These are phyloP conservation scores for Antennarius maculatus DNA, from an alignment of 2,797 vertebrate genomes.

Conservation along the genomic window DNA sequence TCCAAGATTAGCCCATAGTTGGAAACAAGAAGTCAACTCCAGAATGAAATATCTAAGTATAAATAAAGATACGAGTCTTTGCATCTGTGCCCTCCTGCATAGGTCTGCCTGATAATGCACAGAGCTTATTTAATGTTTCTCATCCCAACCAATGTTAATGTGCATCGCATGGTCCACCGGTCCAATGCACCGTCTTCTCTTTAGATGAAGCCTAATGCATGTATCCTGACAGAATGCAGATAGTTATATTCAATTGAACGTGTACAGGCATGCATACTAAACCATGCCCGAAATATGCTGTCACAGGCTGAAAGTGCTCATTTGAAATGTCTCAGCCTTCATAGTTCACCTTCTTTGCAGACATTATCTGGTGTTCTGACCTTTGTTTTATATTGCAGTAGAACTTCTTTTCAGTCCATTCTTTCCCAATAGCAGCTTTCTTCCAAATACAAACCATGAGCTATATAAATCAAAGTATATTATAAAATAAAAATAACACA, in stretches of 20 bases:
- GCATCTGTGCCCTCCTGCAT: constrained; percentile 9
- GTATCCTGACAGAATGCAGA: constrained; percentile 36
- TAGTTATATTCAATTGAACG: constrained; percentile 13
- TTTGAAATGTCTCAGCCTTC: constrained; percentile 6
- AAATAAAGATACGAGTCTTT: constrained; percentile 7
- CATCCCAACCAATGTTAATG: constrained; percentile 33
- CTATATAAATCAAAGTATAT: background rate
- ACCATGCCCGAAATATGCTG: background rate
- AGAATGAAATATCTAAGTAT: constrained; percentile 14
- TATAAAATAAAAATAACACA: too few relatives aligned
- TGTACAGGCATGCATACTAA: constrained; percentile 32
- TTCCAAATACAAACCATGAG: background rate
- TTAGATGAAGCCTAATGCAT: constrained; percentile 19
- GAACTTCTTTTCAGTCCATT: background rate
- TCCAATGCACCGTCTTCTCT: constrained; percentile 16
- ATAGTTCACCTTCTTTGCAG: background rate
- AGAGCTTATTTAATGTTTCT: constrained; percentile 52
- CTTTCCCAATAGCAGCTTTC: background rate
- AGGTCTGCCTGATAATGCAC: constrained; percentile 31
- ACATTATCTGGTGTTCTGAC: background rate
- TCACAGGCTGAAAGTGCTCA: constrained; percentile 11
- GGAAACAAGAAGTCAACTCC: constrained; percentile 12
- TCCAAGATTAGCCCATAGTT: constrained; percentile 10
- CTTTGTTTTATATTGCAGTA: constrained; percentile 2
- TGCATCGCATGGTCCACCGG: constrained; percentile 31